These are phyloP conservation scores for Rhinolophus sinicus DNA, from an alignment of 2,113 vertebrate species.

Conservation along the genomic window DNA sequence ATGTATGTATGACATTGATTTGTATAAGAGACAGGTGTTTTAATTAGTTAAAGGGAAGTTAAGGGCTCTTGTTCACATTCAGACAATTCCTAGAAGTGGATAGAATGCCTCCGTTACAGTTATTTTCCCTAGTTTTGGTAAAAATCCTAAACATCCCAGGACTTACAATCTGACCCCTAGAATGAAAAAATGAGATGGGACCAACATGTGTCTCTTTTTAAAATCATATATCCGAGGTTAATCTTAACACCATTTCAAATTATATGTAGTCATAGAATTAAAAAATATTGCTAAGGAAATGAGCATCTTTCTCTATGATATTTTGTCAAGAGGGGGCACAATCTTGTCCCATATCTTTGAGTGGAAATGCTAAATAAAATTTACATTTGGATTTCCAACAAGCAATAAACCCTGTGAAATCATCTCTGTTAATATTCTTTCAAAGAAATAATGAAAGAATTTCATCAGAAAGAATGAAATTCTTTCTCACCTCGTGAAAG, in stretches of 20 bases:
- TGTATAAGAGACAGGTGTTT: neutral
- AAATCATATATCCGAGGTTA: neutral
- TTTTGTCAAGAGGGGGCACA: neutral
- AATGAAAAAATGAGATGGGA: neutral
- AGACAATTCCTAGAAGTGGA: neutral
- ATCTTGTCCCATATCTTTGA: conserved; percentile 54
- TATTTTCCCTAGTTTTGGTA: neutral
- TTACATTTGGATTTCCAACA: conserved; percentile 80
- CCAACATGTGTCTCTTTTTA: neutral
- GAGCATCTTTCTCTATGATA: neutral
- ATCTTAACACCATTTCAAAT: neutral
- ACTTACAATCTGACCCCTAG: neutral
- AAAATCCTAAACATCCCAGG: neutral
- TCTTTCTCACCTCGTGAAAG: conserved; percentile 73
- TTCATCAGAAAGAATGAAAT: conserved; percentile 75
- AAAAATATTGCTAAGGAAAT: neutral
- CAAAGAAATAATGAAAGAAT: conserved; percentile 57
- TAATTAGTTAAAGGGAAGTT: neutral
- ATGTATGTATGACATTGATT: neutral
- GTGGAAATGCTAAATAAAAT: conserved; percentile 78
- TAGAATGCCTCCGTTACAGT: neutral
- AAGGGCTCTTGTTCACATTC: neutral
- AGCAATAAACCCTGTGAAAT: conserved; percentile 74
- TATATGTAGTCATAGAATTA: neutral
- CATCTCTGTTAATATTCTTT: conserved; percentile 70